Conservation (phyloP, 92 coral and sea anemone species). For the Siderastrea radians region DNA sequence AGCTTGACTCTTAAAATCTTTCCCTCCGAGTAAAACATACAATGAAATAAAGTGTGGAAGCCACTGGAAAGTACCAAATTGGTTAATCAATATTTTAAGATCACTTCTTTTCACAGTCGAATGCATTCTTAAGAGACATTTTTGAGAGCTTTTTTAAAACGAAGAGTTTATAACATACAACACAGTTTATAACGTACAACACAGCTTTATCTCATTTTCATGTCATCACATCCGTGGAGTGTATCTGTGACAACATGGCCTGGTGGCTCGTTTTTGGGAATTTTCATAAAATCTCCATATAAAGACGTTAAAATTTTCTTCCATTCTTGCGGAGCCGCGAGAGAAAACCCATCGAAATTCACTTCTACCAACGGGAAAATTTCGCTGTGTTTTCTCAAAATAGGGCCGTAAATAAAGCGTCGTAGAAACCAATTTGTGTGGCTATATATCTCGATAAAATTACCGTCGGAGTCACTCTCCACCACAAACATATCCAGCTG, state of each 20-base stretch:
- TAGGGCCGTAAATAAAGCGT: conserved; percentile 35
- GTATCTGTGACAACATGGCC: conserved; percentile 32
- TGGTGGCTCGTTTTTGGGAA: not conserved
- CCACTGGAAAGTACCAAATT: too few relatives aligned
- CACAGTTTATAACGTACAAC: too few relatives aligned
- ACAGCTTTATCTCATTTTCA: not conserved
- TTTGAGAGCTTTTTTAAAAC: too few relatives aligned
- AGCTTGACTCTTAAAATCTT: too few relatives aligned
- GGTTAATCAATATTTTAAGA: too few relatives aligned
- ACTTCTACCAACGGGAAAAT: conserved; percentile 48
- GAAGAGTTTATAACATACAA: too few relatives aligned
- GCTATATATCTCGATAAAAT: conserved; percentile 48
- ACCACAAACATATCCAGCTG: conserved; percentile 44
- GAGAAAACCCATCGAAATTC: conserved; percentile 57
- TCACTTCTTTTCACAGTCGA: too few relatives aligned
- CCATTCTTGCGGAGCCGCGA: conserved; percentile 65
- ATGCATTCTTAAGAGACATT: too few relatives aligned
- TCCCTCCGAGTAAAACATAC: too few relatives aligned
- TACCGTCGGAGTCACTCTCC: conserved; percentile 25
- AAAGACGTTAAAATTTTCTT: conserved; percentile 8
- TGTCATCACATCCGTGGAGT: conserved; percentile 31
- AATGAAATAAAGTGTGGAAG: too few relatives aligned
- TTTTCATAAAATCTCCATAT: conserved; percentile 46
- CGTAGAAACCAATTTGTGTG: conserved; percentile 7
- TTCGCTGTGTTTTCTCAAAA: conserved; percentile 18